Evolutionary conservation across 2,113 vertebrate species (phyloP).

Genomic region (Ptilorrhoa leucosticta): DNA sequence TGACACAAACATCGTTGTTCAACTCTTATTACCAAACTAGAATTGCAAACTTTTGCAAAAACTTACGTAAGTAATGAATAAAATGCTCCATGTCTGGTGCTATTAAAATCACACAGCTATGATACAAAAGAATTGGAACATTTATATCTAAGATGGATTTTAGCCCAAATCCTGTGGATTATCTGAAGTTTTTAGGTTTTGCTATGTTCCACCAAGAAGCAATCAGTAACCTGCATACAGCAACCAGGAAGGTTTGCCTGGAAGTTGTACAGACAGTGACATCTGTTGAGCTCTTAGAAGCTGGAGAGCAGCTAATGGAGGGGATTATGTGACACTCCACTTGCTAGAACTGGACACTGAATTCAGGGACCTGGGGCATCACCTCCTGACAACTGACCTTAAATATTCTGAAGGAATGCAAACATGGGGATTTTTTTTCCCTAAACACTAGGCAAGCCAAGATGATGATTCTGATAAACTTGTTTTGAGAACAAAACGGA

Average conservation of each 20-base stretch:
- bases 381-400: background rate
- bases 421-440: background rate
- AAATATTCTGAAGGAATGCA: background rate
- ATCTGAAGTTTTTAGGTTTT: background rate
- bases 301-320: background rate
- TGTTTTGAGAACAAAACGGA: background rate
- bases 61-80: background rate
- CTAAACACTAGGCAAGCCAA: background rate
- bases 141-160: background rate
- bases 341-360: background rate
- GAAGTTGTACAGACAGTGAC: background rate
- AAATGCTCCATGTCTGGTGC: background rate
- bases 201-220: background rate
- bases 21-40: background rate
- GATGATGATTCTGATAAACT: background rate
- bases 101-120: background rate
- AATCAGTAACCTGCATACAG: background rate
- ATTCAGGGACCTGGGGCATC: background rate
- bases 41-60: background rate
- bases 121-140: background rate
- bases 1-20: background rate
- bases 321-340: background rate
- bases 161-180: background rate
- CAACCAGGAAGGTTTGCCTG: background rate
- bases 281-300: background rate